Conservation (phyloP, 2,888 invertebrate genomes). For the Meghimatium bilineatum region DNA sequence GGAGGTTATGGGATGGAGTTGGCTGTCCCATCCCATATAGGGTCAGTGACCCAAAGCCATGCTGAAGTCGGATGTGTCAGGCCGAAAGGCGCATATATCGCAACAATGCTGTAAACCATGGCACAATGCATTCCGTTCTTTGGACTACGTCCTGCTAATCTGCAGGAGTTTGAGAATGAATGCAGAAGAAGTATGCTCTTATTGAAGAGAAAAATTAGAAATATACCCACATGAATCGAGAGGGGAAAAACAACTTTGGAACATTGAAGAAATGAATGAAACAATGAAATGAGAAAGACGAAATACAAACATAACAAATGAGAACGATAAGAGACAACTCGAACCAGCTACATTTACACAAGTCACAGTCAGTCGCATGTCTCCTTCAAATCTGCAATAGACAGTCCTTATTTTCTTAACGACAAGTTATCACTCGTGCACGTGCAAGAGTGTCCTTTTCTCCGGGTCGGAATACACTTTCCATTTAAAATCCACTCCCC, state of each 20-base stretch:
- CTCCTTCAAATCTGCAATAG: not conserved
- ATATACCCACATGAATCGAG: not conserved
- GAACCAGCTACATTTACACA: not conserved
- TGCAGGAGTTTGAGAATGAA: no score
- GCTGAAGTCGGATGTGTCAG: no score
- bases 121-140: no score
- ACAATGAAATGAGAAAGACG: not conserved
- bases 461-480: not conserved
- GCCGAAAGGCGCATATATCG: no score
- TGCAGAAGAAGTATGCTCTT: no score
- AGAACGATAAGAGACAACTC: not conserved
- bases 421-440: slow-evolving; percentile 18
- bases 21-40: no score
- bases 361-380: slow-evolving; percentile 9
- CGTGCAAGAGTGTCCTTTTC: slow-evolving; percentile 15
- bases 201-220: no score
- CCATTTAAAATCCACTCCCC: not conserved
- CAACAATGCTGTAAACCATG: no score
- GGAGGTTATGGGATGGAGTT: no score
- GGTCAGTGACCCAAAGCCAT: no score
- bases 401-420: slow-evolving; percentile 6
- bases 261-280: not conserved
- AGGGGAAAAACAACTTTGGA: not conserved
- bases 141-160: no score
- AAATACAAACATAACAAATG: not conserved